These are phyloP conservation scores for Tympanuchus pallidicinctus DNA, from an alignment of 2,113 vertebrate species.

Conservation along the genomic window DNA sequence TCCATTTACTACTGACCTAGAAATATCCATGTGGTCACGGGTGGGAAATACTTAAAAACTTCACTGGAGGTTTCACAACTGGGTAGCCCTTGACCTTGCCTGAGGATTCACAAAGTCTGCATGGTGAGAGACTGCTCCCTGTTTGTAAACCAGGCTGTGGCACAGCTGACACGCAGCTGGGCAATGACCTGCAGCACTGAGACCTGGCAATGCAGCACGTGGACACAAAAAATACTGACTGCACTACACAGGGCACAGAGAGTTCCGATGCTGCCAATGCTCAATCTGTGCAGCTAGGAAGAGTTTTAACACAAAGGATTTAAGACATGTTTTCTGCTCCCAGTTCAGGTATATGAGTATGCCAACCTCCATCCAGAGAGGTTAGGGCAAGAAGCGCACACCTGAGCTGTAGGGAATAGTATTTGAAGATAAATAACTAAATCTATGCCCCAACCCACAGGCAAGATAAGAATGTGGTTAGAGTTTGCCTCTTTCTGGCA, in stretches of 20 bases:
- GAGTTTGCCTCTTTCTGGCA: background rate
- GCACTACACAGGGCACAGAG: accelerated
- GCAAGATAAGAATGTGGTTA: background rate
- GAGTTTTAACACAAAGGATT: background rate
- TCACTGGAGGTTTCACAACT: background rate
- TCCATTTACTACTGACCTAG: background rate
- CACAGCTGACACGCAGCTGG: accelerated
- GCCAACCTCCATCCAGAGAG: background rate
- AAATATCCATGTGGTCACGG: background rate
- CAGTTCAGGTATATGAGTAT: background rate
- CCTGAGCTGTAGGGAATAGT: background rate
- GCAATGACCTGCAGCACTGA: background rate
- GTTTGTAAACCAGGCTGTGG: background rate
- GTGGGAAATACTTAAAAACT: background rate
- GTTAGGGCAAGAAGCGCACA: too few species aligned
- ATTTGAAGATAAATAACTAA: background rate
- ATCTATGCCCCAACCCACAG: background rate
- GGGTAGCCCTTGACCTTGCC: background rate
- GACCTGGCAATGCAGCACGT: background rate
- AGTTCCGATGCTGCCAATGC: background rate
- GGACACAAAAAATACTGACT: background rate
- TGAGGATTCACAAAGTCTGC: background rate
- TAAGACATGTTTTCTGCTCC: background rate
- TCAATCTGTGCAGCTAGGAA: background rate
- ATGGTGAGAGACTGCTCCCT: background rate